Evolutionary conservation across 1,140 invertebrate species (phyloP).

Genomic region (Hylaeus volcanicus): DNA sequence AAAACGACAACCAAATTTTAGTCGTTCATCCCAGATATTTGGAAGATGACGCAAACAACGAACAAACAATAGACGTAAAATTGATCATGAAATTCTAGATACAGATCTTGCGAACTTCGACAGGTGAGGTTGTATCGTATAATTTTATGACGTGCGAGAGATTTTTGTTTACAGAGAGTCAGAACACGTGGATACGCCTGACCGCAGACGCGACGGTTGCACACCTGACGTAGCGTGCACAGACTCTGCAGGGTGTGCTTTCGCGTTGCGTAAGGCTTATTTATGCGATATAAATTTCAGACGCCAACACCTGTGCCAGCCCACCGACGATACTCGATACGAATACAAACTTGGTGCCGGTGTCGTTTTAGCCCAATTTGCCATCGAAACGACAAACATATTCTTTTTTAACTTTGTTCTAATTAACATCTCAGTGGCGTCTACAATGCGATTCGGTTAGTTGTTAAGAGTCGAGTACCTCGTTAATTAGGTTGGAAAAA

Average conservation of each 20-base stretch:
- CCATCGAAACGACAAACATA: neutral
- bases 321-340: neutral
- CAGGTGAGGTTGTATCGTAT: neutral
- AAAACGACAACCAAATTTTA: conserved; percentile 38
- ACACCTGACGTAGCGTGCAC: conserved; percentile 20
- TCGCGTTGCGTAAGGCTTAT: conserved; percentile 10
- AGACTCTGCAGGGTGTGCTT: neutral
- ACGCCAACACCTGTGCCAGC: neutral
- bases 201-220: conserved; percentile 30
- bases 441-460: neutral
- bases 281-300: neutral
- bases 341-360: neutral
- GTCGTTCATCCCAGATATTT: neutral
- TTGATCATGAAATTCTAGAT: too few species aligned
- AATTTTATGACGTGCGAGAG: neutral
- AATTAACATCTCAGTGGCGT: neutral
- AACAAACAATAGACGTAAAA: too few species aligned
- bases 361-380: neutral
- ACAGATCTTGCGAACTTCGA: too few species aligned
- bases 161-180: conserved; percentile 6
- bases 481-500: neutral
- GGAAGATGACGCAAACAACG: too few species aligned
- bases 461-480: too few species aligned
- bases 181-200: conserved; percentile 31
- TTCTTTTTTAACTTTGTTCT: neutral